Percentiles rank a stretch among this genome's conserved stretches.
Evolutionary conservation across 2,113 vertebrate genomes (phyloP).

Genomic region (Neotoma lepida): DNA sequence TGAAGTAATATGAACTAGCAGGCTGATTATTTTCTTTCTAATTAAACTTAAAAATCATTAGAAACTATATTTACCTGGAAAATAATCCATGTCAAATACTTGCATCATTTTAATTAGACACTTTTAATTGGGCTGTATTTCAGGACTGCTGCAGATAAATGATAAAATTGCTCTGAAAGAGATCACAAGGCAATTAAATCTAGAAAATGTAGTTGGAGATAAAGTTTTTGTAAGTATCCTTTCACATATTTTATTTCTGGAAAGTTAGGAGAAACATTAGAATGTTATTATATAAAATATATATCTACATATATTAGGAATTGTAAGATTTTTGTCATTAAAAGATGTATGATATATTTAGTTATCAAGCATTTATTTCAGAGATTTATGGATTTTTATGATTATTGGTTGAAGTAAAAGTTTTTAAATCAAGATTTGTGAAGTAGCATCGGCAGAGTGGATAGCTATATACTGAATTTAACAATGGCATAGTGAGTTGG

Average conservation of each 20-base stretch:
- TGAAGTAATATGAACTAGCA: background rate
- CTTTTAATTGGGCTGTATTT: constrained; percentile 61
- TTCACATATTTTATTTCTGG: constrained; percentile 32
- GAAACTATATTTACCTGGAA: constrained; percentile 24
- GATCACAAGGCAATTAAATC: constrained; percentile 94
- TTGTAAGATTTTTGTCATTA: constrained; percentile 9
- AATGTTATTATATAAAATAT: too few species aligned
- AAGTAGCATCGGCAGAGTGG: background rate
- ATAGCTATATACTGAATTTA: background rate
- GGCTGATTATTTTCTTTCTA: constrained; percentile 5
- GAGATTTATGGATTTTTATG: background rate
- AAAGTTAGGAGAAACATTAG: background rate
- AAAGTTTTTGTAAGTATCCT: constrained; percentile 96
- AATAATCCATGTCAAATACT: constrained; percentile 15
- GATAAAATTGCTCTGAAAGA: constrained; percentile 95
- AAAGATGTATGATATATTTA: constrained; percentile 9
- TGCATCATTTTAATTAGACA: constrained; percentile 59
- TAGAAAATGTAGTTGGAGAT: constrained; percentile 97
- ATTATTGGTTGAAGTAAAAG: background rate
- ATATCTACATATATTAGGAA: constrained; percentile 43
- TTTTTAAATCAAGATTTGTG: constrained; percentile 1
- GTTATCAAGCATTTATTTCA: constrained; percentile 20
- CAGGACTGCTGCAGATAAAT: constrained; percentile 95
- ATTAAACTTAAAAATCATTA: constrained; percentile 38
- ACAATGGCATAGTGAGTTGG: background rate